phyloP scores from a whole-genome alignment of 2,113 vertebrate genomes.

The Neotoma lepida region DNA sequence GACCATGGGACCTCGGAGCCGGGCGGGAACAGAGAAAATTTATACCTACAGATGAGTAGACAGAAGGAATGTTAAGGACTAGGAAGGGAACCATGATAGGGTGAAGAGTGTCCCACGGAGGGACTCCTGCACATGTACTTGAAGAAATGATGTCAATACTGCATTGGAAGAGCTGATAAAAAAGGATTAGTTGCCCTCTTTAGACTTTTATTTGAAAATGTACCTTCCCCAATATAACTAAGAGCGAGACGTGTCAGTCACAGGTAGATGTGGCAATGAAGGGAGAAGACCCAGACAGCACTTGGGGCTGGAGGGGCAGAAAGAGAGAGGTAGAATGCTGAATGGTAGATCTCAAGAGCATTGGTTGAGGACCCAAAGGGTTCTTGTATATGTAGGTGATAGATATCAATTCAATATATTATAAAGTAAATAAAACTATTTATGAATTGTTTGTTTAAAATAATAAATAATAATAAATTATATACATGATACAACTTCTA shows the following conservation, averaged over 20 bases:
- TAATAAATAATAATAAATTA: too few species aligned
- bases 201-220: neutral
- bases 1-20: too few species aligned
- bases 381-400: neutral
- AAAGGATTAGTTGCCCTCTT: neutral
- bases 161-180: neutral
- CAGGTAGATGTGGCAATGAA: neutral
- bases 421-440: neutral
- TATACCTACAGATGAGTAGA: neutral
- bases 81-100: too few species aligned
- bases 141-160: too few species aligned
- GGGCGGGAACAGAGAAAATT: too few species aligned
- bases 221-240: neutral
- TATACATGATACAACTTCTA: neutral
- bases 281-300: neutral
- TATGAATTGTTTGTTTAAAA: neutral
- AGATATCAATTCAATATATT: neutral
- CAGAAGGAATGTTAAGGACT: neutral
- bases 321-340: neutral
- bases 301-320: neutral
- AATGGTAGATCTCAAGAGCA: neutral
- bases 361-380: neutral
- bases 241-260: neutral
- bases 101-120: neutral
- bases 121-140: accelerated